Evolutionary conservation across 2,113 vertebrate species (phyloP).

Genomic region (Cnemophilus loriae): DNA sequence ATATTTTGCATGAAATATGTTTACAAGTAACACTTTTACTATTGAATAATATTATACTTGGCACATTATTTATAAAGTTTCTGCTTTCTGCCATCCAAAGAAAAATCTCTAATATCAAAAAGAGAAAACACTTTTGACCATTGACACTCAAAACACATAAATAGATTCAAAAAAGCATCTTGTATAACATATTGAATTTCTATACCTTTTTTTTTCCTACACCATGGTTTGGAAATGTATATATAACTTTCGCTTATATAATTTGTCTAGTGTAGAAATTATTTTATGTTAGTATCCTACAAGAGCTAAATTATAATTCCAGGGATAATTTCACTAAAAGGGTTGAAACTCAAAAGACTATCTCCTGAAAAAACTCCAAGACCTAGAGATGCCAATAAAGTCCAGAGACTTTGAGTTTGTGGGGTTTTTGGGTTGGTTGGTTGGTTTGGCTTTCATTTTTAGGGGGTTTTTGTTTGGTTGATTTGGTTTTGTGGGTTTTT

Average conservation of each 20-base stretch:
- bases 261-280: neutral
- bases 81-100: neutral
- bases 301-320: neutral
- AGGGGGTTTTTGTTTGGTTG: neutral
- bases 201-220: neutral
- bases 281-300: neutral
- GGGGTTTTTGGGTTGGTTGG: neutral
- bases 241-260: neutral
- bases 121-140: neutral
- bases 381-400: neutral
- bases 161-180: neutral
- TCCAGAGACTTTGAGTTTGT: neutral
- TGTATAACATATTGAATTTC: neutral
- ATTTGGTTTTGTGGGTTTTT: neutral
- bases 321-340: neutral
- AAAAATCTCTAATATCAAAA: neutral
- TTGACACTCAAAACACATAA: neutral
- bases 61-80: neutral
- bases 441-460: neutral
- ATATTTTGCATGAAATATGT: neutral
- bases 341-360: neutral
- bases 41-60: neutral
- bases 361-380: fast-evolving
- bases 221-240: neutral
- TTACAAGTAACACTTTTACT: neutral